phyloP scores from a whole-genome alignment of 2,888 invertebrate species.

The Erynnis tages region DNA sequence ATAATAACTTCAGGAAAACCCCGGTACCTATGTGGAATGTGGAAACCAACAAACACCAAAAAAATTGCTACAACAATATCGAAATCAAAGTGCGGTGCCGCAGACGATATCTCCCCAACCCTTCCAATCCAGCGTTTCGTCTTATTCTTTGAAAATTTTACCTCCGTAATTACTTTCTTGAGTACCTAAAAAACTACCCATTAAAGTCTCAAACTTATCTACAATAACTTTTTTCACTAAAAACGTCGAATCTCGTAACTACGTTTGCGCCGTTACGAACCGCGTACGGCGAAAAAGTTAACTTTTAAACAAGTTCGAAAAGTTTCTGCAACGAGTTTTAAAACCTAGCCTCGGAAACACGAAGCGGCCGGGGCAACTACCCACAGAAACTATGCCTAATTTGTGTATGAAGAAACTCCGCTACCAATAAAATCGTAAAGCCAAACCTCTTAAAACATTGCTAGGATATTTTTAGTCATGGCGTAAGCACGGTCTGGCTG shows the following conservation, averaged over 20 bases:
- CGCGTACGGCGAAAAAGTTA: not conserved
- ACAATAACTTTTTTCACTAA: too few relatives aligned
- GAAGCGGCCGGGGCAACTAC: not conserved
- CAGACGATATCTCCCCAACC: too few relatives aligned
- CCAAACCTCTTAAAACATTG: slow-evolving; percentile 48
- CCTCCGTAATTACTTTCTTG: too few relatives aligned
- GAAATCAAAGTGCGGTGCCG: too few relatives aligned
- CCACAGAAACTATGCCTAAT: not conserved
- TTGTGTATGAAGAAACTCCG: slow-evolving; percentile 29
- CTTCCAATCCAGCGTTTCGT: too few relatives aligned
- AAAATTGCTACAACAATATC: too few relatives aligned
- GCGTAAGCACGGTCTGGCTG: slow-evolving; percentile 54
- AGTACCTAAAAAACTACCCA: too few relatives aligned
- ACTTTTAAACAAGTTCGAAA: slow-evolving; percentile 13
- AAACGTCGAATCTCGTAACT: not conserved
- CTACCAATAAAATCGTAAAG: slow-evolving; percentile 43
- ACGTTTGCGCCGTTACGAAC: not conserved
- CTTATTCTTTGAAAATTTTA: too few relatives aligned
- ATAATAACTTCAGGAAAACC: too few relatives aligned
- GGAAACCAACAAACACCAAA: not conserved
- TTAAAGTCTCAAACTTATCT: too few relatives aligned
- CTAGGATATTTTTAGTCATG: slow-evolving; percentile 69
- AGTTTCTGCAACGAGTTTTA: not conserved
- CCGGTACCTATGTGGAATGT: too few relatives aligned
- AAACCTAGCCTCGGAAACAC: not conserved